Evolutionary conservation across 2,113 vertebrate genomes (phyloP).

Genomic region (Accipiter virgatus): DNA sequence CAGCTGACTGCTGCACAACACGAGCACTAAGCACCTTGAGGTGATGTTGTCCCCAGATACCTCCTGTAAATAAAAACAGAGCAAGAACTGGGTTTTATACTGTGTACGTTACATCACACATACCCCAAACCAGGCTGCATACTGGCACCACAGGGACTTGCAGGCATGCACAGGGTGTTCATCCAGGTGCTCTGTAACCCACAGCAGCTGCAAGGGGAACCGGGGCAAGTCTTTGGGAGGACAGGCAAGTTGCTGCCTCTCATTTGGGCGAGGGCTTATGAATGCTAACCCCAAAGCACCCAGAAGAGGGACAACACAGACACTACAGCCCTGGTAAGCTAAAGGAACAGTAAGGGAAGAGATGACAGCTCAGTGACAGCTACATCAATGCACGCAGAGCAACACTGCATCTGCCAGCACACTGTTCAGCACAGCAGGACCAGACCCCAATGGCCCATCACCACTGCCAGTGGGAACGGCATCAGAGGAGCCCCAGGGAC

Average conservation of each 20-base stretch:
- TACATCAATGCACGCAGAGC: accelerated
- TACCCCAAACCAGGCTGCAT: not conserved
- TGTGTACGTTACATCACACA: accelerated
- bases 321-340: not conserved
- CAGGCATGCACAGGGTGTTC: not conserved
- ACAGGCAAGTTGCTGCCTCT: not conserved
- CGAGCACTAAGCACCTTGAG: not conserved
- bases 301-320: not conserved
- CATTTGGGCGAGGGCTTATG: not conserved
- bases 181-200: not conserved
- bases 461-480: not conserved
- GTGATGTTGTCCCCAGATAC: not conserved
- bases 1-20: not conserved
- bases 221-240: not conserved
- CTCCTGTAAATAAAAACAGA: not conserved
- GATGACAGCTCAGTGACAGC: not conserved
- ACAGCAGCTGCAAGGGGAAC: accelerated
- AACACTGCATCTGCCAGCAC: not conserved
- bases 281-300: not conserved
- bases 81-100: not conserved
- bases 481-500: not conserved
- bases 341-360: not conserved
- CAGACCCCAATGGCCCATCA: accelerated
- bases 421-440: not conserved
- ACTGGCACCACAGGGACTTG: not conserved